Evolutionary conservation across 1,140 invertebrate species (phyloP).

Genomic region (Zaprionus tsacasi): DNA sequence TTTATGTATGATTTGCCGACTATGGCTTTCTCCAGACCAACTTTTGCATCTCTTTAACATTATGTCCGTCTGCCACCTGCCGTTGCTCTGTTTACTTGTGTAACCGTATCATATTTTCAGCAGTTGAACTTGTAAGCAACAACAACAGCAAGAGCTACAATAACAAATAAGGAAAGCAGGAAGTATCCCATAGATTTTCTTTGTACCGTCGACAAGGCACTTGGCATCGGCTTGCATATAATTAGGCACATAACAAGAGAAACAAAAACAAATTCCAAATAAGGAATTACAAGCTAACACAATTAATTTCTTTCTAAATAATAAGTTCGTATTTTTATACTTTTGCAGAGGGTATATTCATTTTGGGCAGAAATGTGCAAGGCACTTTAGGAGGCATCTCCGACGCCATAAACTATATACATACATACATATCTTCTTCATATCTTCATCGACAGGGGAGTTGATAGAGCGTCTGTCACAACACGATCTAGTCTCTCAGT

Average conservation of each 20-base stretch:
- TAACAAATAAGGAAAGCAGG: slow-evolving; percentile 46
- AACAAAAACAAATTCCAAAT: too few relatives aligned
- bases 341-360: too few relatives aligned
- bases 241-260: slow-evolving; percentile 51
- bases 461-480: too few relatives aligned
- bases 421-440: too few relatives aligned
- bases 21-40: slow-evolving; percentile 48
- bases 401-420: too few relatives aligned
- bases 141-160: slow-evolving; percentile 44
- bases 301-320: too few relatives aligned
- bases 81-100: slow-evolving; percentile 22
- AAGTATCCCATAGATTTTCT: slow-evolving; percentile 62
- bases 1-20: slow-evolving; percentile 65
- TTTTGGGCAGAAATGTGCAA: too few relatives aligned
- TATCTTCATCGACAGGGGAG: too few relatives aligned
- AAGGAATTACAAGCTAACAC: too few relatives aligned
- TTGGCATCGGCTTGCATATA: slow-evolving; percentile 60
- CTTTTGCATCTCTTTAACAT: slow-evolving; percentile 54
- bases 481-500: too few relatives aligned
- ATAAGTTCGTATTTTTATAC: too few relatives aligned
- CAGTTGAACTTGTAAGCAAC: slow-evolving; percentile 62
- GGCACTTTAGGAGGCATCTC: too few relatives aligned
- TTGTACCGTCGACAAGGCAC: slow-evolving; percentile 52
- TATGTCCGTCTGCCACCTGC: slow-evolving; percentile 28
- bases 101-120: slow-evolving; percentile 69